Conservation (phyloP, 2,888 invertebrate species). For the Palloptera scutellata region DNA sequence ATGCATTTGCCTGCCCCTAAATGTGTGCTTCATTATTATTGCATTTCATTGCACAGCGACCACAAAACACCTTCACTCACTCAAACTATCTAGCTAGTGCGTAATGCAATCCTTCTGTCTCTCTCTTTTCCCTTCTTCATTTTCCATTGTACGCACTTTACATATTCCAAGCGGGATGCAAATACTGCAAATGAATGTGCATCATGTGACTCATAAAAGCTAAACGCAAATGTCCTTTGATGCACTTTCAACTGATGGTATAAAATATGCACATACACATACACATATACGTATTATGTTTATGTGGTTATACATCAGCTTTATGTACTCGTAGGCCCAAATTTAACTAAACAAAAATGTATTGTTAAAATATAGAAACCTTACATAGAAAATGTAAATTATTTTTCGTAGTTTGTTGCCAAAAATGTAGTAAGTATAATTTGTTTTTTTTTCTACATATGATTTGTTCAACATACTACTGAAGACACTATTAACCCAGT, state of each 20-base stretch:
- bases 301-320: background rate
- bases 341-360: conserved; percentile 1
- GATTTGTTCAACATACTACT: no score
- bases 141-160: background rate
- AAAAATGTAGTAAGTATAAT: background rate
- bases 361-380: no score
- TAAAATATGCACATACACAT: background rate
- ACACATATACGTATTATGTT: background rate
- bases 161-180: background rate
- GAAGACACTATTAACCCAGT: no score
- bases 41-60: conserved; percentile 22
- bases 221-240: conserved; percentile 27
- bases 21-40: conserved; percentile 35
- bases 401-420: conserved; percentile 15
- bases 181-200: conserved; percentile 8
- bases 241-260: conserved; percentile 7
- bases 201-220: conserved; percentile 8
- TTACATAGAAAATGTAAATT: conserved; percentile 1
- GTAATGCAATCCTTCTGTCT: background rate
- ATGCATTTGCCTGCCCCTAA: conserved; percentile 18
- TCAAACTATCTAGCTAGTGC: background rate
- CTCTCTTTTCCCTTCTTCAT: background rate
- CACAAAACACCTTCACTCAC: conserved; percentile 12
- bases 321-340: background rate
- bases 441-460: no score